These are phyloP conservation scores for Cnemophilus loriae DNA, from an alignment of 2,113 vertebrate species.

Conservation along the genomic window DNA sequence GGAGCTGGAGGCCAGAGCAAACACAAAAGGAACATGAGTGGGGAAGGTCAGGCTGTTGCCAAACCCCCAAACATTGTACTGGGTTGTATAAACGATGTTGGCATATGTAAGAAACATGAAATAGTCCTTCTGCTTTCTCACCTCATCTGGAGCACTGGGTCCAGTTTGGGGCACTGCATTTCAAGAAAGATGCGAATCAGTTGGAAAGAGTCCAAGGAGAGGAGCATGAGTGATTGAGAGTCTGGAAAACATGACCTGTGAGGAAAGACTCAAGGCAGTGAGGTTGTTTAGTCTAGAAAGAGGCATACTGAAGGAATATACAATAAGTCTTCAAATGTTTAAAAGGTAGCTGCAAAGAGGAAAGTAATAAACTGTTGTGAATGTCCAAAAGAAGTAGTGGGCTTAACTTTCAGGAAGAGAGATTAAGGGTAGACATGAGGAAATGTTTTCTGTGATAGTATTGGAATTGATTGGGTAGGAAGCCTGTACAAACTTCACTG, in stretches of 20 bases:
- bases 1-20: background rate
- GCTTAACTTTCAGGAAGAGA: slow-evolving; percentile 8
- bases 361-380: background rate
- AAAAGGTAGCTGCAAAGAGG: slow-evolving; percentile 14
- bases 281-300: slow-evolving; percentile 47
- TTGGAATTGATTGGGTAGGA: background rate
- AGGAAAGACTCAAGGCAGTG: background rate
- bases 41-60: background rate
- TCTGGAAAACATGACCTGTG: slow-evolving; percentile 10
- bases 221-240: background rate
- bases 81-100: background rate
- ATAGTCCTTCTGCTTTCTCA: slow-evolving; percentile 1
- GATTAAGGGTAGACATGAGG: background rate
- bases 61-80: background rate
- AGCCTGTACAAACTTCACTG: background rate
- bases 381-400: background rate
- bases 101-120: background rate
- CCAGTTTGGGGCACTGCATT: background rate
- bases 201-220: slow-evolving; percentile 18
- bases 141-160: background rate
- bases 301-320: background rate
- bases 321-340: slow-evolving; percentile 15
- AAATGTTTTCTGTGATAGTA: background rate
- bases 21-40: background rate
- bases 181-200: background rate